Percentiles rank a stretch among this genome's conserved stretches.
Conservation (phyloP, 1,140 invertebrate genomes). For the Drosophila santomea region DNA sequence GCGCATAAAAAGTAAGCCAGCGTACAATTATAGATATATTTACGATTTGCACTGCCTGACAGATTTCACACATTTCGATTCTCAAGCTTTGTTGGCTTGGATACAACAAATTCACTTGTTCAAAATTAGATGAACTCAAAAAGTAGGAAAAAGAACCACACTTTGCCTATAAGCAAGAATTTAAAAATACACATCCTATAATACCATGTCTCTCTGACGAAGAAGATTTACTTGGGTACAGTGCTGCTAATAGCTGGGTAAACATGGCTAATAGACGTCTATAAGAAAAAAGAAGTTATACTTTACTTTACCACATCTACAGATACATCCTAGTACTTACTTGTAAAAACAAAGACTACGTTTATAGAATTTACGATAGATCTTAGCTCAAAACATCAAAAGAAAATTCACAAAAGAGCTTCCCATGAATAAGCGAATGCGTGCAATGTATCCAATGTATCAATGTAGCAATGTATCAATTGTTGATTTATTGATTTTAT, state of each 20-base stretch:
- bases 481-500: background rate
- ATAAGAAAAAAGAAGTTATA: background rate
- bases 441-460: no score
- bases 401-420: no score
- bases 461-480: no score
- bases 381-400: background rate
- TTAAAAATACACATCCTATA: conserved; percentile 65
- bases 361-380: no score
- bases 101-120: conserved; percentile 26
- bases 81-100: conserved; percentile 23
- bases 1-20: conserved; percentile 49
- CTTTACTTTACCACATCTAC: no score
- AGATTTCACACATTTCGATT: conserved; percentile 57
- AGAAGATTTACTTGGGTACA: conserved; percentile 37
- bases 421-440: no score
- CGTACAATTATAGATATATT: conserved; percentile 25
- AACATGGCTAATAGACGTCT: conserved; percentile 24
- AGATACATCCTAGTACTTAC: no score
- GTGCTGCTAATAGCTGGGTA: conserved; percentile 51
- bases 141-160: conserved; percentile 15
- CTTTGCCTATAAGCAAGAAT: conserved; percentile 53
- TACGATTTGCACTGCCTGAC: conserved; percentile 35
- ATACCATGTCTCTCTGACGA: conserved; percentile 40
- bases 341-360: no score
- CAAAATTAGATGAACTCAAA: conserved; percentile 26